phyloP scores from a whole-genome alignment of 1,140 invertebrate genomes.

The Zelostemma sp. region DNA sequence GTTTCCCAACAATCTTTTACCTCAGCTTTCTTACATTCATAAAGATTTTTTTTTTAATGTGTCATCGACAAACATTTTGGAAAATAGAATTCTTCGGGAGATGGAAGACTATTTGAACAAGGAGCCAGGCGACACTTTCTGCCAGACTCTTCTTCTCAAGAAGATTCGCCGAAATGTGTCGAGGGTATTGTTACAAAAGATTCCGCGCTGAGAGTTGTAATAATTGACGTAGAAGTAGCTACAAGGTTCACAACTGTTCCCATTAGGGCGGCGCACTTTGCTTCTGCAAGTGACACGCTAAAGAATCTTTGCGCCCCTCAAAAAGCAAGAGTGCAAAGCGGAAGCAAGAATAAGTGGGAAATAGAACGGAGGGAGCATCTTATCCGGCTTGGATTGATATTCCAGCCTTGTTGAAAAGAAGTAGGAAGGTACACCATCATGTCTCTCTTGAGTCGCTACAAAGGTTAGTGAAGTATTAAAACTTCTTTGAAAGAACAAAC shows the following conservation, averaged over 20 bases:
- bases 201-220: slow-evolving; percentile 23
- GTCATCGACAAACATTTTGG: neutral
- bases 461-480: too few relatives aligned
- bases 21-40: neutral
- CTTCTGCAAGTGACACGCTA: slow-evolving; percentile 53
- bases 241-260: slow-evolving; percentile 18
- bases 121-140: slow-evolving; percentile 32
- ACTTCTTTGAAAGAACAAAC: too few relatives aligned
- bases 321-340: slow-evolving; percentile 18
- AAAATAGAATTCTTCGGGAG: neutral
- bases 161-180: slow-evolving; percentile 36
- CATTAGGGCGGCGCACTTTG: slow-evolving; percentile 40
- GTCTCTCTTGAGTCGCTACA: too few relatives aligned
- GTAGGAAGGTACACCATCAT: too few relatives aligned
- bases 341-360: slow-evolving; percentile 42
- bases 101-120: slow-evolving; percentile 17
- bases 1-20: too few relatives aligned
- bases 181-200: slow-evolving; percentile 31
- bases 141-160: slow-evolving; percentile 22
- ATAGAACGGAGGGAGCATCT: slow-evolving; percentile 31
- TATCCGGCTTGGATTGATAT: slow-evolving; percentile 40
- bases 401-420: too few relatives aligned
- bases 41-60: too few relatives aligned
- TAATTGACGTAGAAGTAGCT: slow-evolving; percentile 40
- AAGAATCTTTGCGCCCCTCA: slow-evolving; percentile 40